phyloP scores from a whole-genome alignment of 2,113 vertebrate species.

The Gymnorhina tibicen region DNA sequence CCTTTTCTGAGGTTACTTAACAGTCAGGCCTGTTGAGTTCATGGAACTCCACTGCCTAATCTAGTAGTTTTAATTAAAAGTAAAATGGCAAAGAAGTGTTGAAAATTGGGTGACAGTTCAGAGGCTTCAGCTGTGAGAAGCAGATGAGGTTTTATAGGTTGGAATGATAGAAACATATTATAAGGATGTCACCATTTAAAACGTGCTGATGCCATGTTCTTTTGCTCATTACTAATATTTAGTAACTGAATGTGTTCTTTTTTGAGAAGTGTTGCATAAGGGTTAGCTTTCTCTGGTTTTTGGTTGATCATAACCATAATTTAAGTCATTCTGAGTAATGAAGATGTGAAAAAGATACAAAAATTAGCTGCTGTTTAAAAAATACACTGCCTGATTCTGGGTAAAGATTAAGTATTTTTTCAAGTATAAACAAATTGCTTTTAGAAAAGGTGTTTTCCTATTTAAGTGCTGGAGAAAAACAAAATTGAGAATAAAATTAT shows the following conservation, averaged over 20 bases:
- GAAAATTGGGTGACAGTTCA: neutral
- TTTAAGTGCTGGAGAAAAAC: neutral
- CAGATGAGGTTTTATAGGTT: neutral
- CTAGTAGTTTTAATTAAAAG: neutral
- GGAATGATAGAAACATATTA: neutral
- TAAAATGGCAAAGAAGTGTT: neutral
- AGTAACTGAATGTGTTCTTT: neutral
- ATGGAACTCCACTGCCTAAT: neutral
- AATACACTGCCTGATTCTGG: neutral
- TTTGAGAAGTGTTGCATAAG: neutral
- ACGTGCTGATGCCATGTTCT: neutral
- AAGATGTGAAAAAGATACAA: neutral
- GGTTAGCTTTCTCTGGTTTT: neutral
- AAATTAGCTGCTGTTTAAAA: neutral
- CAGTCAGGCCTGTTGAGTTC: neutral
- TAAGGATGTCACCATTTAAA: neutral
- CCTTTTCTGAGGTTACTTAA: neutral
- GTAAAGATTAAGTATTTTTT: neutral
- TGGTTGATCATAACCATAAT: neutral
- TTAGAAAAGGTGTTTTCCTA: neutral
- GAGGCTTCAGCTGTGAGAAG: neutral
- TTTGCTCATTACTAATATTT: neutral
- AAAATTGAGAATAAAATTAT: neutral
- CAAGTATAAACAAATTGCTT: neutral
- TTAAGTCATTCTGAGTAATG: neutral